phyloP scores from a whole-genome alignment of 2,797 vertebrate species.

The Graptemys geographica region DNA sequence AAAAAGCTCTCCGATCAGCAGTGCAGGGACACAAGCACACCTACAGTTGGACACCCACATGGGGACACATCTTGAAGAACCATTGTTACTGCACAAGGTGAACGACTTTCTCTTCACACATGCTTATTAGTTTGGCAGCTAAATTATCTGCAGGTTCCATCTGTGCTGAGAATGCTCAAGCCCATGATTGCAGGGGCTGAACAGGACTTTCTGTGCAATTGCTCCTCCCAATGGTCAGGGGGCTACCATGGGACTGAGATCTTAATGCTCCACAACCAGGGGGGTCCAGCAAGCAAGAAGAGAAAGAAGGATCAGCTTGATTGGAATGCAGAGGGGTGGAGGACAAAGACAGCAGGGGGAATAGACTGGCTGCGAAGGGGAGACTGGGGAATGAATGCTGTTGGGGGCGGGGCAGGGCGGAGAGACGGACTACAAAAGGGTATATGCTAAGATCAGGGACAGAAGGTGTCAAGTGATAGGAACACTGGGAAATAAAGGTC shows the following conservation, averaged over 20 bases:
- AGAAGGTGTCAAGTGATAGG: background rate
- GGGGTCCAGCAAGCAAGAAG: background rate
- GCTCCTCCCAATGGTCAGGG: fast-evolving
- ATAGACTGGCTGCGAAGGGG: background rate
- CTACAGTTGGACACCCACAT: background rate
- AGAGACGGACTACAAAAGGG: background rate
- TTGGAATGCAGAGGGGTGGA: background rate
- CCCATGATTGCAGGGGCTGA: background rate
- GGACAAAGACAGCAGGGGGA: background rate
- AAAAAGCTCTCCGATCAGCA: background rate
- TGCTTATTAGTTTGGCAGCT: background rate
- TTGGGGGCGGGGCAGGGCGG: fast-evolving
- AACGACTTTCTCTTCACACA: no score
- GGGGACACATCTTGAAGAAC: background rate
- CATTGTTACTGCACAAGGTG: no score
- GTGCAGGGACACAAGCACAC: background rate
- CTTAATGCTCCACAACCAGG: fast-evolving
- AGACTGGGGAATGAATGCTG: background rate
- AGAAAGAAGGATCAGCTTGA: background rate
- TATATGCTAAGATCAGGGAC: background rate
- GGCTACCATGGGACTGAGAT: fast-evolving
- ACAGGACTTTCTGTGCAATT: fast-evolving
- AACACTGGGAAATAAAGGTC: background rate
- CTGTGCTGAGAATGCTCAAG: background rate
- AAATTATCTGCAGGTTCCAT: fast-evolving